These are phyloP conservation scores for Resseliella maxima DNA, from an alignment of 2,888 invertebrate species.

Conservation along the genomic window DNA sequence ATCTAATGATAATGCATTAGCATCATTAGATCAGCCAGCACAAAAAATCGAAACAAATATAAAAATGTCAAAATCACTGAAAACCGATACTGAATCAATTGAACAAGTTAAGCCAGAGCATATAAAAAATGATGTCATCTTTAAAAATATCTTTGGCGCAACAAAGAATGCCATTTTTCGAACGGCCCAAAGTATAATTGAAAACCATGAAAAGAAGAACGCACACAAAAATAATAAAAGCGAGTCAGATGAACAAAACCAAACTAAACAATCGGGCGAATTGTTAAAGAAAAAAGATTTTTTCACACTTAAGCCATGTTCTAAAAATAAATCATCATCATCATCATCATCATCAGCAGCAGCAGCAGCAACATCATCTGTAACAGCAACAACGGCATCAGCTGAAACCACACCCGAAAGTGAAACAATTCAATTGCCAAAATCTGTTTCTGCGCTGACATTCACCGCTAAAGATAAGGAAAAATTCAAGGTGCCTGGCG, in stretches of 20 bases:
- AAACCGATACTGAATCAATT: conserved; percentile 60
- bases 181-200: conserved; percentile 68
- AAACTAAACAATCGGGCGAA: conserved; percentile 65
- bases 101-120: conserved; percentile 61
- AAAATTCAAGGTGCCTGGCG: conserved; percentile 63
- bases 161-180: conserved; percentile 68
- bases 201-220: conserved; percentile 68
- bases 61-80: conserved; percentile 17
- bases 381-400: neutral
- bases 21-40: neutral
- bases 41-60: neutral
- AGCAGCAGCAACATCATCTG: neutral
- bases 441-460: conserved; percentile 63
- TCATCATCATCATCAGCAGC: conserved; percentile 18
- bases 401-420: conserved; percentile 56
- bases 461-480: conserved; percentile 57
- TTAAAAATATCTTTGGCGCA: conserved; percentile 67
- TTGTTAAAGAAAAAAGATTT: conserved; percentile 67
- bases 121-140: conserved; percentile 66
- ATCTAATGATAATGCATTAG: neutral
- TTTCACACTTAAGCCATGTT: conserved; percentile 64
- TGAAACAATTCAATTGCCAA: conserved; percentile 61
- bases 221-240: conserved; percentile 65
- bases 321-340: conserved; percentile 64
- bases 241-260: conserved; percentile 55